Percentiles rank a stretch among this genome's conserved stretches.
These are phyloP conservation scores for Epinephelus moara DNA, from an alignment of 2,113 vertebrate genomes.

Conservation along the genomic window DNA sequence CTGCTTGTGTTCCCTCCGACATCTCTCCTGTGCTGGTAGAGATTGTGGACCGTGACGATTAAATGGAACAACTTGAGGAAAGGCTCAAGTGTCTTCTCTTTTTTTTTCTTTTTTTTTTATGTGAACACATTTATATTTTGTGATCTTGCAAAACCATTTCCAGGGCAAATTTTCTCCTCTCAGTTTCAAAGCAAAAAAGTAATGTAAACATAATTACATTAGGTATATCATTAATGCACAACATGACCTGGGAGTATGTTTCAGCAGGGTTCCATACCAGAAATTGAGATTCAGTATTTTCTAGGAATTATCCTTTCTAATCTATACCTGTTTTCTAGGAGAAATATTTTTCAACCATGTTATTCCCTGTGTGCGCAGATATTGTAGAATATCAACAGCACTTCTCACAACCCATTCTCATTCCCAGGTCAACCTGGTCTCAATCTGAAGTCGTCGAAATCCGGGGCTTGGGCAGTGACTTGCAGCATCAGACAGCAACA, in stretches of 20 bases:
- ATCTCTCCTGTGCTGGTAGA: background rate
- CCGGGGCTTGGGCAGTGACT: no score
- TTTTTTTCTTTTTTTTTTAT: no score
- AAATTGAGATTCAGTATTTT: background rate
- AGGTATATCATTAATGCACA: background rate
- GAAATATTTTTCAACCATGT: background rate
- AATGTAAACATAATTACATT: background rate
- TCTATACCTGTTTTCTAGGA: background rate
- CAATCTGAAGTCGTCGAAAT: no score
- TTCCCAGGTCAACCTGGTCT: no score
- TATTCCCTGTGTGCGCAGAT: background rate
- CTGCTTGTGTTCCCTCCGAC: background rate
- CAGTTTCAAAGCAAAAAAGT: constrained; percentile 3
- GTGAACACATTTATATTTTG: background rate
- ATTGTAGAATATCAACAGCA: background rate
- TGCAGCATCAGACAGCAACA: no score
- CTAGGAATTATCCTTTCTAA: background rate
- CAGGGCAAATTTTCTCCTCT: background rate
- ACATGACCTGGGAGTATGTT: background rate
- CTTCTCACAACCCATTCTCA: no score
- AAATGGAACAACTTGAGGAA: background rate
- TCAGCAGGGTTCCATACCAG: no score
- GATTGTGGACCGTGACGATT: background rate
- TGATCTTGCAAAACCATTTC: background rate
- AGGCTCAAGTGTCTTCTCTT: background rate